Evolutionary conservation across 2,113 vertebrate species (phyloP).

Genomic region (Daphoenositta chrysoptera): DNA sequence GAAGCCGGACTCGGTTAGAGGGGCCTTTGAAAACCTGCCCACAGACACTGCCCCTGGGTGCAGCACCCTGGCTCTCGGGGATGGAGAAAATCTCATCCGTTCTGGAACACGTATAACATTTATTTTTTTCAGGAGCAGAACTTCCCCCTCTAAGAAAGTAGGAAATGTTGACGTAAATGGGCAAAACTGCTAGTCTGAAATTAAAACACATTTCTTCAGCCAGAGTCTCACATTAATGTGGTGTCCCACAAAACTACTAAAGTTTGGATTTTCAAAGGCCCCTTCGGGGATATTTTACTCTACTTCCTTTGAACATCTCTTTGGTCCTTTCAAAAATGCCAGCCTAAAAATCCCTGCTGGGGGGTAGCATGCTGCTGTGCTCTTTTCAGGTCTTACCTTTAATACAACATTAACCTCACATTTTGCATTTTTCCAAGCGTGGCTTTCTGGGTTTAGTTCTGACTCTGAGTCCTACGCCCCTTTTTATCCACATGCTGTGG

Average conservation of each 20-base stretch:
- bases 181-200: slow-evolving; percentile 2
- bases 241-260: not conserved
- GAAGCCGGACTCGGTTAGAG: not conserved
- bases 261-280: not conserved
- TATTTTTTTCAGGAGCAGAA: slow-evolving; percentile 6
- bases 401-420: not conserved
- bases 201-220: not conserved
- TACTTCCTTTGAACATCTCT: slow-evolving; percentile 27
- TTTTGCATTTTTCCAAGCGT: not conserved
- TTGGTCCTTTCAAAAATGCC: not conserved
- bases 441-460: not conserved
- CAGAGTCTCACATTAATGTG: not conserved
- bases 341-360: slow-evolving; percentile 29
- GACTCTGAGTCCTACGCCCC: not conserved
- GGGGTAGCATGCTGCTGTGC: not conserved
- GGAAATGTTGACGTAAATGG: not conserved
- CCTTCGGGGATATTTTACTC: not conserved
- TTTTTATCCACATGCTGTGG: not conserved
- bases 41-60: not conserved
- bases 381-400: slow-evolving; percentile 9
- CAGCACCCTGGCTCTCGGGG: not conserved
- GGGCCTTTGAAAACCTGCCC: not conserved
- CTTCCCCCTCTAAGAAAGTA: not conserved
- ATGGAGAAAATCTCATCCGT: not conserved
- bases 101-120: not conserved